phyloP scores from a whole-genome alignment of 2,113 vertebrate genomes.

The Zingel zingel region DNA sequence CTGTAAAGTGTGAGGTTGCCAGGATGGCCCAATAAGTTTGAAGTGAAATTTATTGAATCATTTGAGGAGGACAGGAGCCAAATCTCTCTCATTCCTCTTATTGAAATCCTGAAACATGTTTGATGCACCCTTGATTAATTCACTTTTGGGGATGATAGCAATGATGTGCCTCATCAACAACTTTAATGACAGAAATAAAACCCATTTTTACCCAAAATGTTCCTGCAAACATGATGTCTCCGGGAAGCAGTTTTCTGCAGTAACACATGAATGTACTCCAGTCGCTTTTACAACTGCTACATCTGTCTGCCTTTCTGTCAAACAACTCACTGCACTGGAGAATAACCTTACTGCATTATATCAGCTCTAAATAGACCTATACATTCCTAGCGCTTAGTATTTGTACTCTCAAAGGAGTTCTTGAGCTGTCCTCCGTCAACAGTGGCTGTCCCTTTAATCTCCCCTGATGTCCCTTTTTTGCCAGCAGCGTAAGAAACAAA shows the following conservation, averaged over 20 bases:
- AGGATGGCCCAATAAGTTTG: neutral
- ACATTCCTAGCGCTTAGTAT: conserved; percentile 22
- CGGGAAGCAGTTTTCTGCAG: conserved; percentile 1
- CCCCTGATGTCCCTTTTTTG: conserved; percentile 25
- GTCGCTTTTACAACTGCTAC: neutral
- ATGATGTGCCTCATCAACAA: conserved; percentile 39
- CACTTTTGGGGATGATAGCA: conserved; percentile 33
- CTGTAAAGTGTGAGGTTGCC: conserved; percentile 11
- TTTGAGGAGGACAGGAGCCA: conserved; percentile 16
- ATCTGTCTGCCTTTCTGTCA: conserved; percentile 7
- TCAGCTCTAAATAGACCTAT: conserved; percentile 17
- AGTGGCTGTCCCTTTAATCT: conserved; percentile 36
- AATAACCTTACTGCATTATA: conserved; percentile 25
- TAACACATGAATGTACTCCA: neutral
- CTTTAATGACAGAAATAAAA: conserved; percentile 52
- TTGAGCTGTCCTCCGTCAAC: conserved; percentile 48
- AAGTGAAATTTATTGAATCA: conserved; percentile 18
- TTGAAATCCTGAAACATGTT: conserved; percentile 37
- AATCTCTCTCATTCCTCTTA: conserved; percentile 18
- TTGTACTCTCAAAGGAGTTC: conserved; percentile 34
- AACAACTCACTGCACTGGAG: conserved; percentile 17
- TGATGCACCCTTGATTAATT: conserved; percentile 50
- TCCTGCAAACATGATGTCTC: neutral
- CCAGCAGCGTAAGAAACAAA: conserved; percentile 41
- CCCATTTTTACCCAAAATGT: neutral